phyloP scores from a whole-genome alignment of 37 sponge, comb jelly and placozoan genomes.

The Beroe forskalii region DNA sequence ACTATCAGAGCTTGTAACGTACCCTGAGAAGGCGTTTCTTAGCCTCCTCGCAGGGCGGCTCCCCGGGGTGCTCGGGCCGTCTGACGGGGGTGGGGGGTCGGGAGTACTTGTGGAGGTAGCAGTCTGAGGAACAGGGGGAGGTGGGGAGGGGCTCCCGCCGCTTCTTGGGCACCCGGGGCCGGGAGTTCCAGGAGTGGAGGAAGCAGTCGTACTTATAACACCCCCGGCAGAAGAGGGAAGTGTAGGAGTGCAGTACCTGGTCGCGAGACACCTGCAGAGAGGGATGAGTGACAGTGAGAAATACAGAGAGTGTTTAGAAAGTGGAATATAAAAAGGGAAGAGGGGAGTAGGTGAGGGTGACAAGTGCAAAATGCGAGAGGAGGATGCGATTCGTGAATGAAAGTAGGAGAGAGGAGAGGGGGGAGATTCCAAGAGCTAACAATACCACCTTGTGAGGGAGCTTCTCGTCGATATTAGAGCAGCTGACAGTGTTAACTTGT shows the following conservation, averaged over 20 bases:
- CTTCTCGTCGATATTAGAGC: neutral
- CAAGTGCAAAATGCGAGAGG: too few species aligned
- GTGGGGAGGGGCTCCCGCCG: neutral
- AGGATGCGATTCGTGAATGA: too few species aligned
- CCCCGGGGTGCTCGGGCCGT: neutral
- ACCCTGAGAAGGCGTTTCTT: neutral
- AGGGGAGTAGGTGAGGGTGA: too few species aligned
- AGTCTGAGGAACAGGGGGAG: neutral
- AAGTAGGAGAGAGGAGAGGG: too few species aligned
- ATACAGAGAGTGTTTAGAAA: neutral
- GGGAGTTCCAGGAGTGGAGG: conserved; percentile 75
- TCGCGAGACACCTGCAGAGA: conserved; percentile 66
- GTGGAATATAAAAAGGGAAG: too few species aligned
- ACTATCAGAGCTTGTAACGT: too few species aligned
- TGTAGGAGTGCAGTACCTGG: conserved; percentile 89
- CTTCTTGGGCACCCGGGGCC: conserved; percentile 8
- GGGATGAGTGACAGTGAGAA: neutral
- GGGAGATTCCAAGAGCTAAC: too few species aligned
- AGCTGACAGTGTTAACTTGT: conserved; percentile 40
- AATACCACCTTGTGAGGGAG: conserved; percentile 27
- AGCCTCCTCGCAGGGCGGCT: neutral
- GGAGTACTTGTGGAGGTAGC: conserved; percentile 10
- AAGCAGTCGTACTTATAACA: conserved; percentile 98
- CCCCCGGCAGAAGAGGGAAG: conserved; percentile 90
- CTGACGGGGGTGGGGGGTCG: conserved; percentile 11